Conservation (phyloP, 2,888 invertebrate genomes). For the Cyclophora albipunctata region DNA sequence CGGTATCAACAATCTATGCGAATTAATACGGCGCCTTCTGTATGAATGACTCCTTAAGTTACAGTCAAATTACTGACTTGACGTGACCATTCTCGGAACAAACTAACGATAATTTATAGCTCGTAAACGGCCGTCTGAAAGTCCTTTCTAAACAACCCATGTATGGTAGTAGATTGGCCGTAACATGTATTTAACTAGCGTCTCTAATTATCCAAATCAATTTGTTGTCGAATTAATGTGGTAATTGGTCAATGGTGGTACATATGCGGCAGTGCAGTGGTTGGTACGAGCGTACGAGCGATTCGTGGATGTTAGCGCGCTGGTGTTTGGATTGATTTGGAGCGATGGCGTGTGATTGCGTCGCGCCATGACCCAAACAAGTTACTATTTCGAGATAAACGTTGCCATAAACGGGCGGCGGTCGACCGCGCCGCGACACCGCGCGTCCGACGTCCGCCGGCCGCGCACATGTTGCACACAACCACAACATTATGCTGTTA, state of each 20-base stretch:
- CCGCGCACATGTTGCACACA: conserved; percentile 15
- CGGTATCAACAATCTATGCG: conserved; percentile 33
- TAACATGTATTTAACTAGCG: conserved; percentile 26
- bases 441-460: conserved; percentile 21
- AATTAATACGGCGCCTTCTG: conserved; percentile 47
- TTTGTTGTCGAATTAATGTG: conserved; percentile 18
- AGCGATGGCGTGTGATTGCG: conserved; percentile 63
- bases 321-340: conserved; percentile 54
- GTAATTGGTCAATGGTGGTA: conserved; percentile 11
- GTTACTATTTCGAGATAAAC: conserved; percentile 73
- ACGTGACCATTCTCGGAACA: conserved; percentile 30
- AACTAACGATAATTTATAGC: conserved; percentile 23
- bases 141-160: conserved; percentile 31
- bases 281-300: conserved; percentile 6
- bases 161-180: conserved; percentile 22
- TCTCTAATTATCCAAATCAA: conserved; percentile 23
- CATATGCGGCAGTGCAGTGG: not conserved
- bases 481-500: conserved; percentile 23
- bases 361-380: conserved; percentile 64
- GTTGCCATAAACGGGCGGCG: conserved; percentile 62
- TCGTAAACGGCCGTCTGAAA: conserved; percentile 19
- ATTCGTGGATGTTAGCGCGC: conserved; percentile 25
- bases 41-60: conserved; percentile 37
- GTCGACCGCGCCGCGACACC: conserved; percentile 38
- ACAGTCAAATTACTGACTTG: conserved; percentile 31